Conservation (phyloP, 2,888 invertebrate genomes). For the Eumacrocentrus americanus region DNA sequence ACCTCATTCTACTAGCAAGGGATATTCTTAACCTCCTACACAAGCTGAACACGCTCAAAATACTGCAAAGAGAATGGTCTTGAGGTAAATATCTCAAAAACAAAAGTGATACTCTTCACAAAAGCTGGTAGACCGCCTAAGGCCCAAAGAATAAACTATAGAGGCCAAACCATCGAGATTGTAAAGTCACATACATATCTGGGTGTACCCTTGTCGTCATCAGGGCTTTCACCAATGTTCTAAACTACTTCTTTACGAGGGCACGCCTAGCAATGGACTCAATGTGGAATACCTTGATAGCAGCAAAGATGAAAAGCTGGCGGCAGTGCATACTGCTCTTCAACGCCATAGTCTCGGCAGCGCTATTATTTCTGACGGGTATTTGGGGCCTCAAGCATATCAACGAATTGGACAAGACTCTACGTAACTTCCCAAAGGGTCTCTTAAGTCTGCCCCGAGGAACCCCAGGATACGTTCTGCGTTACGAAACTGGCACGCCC, state of each 20-base stretch:
- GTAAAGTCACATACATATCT: not conserved
- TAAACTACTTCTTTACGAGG: not conserved
- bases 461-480: not conserved
- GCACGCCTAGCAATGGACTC: not conserved
- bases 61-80: not conserved
- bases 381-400: not conserved
- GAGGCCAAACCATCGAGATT: not conserved
- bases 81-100: not conserved
- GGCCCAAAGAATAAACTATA: not conserved
- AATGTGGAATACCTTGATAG: not conserved
- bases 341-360: not conserved
- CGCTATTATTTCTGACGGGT: not conserved
- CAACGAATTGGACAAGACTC: not conserved
- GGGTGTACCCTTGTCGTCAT: not conserved
- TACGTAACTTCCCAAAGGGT: not conserved
- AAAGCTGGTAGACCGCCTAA: not conserved
- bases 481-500: not conserved
- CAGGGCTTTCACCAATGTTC: not conserved
- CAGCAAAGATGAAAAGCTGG: not conserved
- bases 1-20: constrained; percentile 8
- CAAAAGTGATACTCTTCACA: not conserved
- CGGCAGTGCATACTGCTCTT: not conserved
- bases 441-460: not conserved
- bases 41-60: constrained; percentile 12
- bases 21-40: not conserved